Evolutionary conservation across 2,113 vertebrate genomes (phyloP).

Genomic region (Aegithalos caudatus): DNA sequence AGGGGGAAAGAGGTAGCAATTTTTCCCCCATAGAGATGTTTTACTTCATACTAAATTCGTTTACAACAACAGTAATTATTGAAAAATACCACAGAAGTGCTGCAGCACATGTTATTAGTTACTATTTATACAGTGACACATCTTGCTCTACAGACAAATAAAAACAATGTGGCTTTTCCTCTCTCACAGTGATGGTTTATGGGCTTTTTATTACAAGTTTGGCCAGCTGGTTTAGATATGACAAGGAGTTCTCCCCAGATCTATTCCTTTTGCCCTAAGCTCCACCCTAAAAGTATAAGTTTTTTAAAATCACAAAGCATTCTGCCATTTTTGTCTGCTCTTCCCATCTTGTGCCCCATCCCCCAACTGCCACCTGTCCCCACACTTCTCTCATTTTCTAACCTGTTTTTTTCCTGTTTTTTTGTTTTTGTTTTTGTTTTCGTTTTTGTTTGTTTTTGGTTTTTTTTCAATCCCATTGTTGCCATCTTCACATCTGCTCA

Average conservation of each 20-base stretch:
- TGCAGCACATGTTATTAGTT: conserved; percentile 41
- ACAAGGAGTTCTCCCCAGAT: background rate
- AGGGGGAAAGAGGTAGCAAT: conserved; percentile 22
- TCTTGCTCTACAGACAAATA: conserved; percentile 55
- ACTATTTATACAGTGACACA: conserved; percentile 44
- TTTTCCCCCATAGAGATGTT: conserved; percentile 7
- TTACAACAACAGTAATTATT: conserved; percentile 60
- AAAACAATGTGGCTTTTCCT: conserved; percentile 32
- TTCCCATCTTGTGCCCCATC: fast-evolving
- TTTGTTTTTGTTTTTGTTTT: too few species aligned
- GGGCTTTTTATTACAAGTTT: background rate
- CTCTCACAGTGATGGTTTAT: background rate
- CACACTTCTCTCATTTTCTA: background rate
- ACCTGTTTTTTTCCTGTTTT: fast-evolving
- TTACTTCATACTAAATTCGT: conserved; percentile 45
- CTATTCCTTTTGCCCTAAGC: background rate
- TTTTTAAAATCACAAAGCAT: background rate
- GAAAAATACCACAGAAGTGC: conserved; percentile 57
- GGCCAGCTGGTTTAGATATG: background rate
- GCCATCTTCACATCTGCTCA: background rate
- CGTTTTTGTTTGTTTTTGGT: too few species aligned
- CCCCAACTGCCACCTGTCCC: fast-evolving
- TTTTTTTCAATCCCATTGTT: background rate
- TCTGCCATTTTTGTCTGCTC: background rate
- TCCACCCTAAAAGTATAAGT: fast-evolving